A percentile compares a stretch with the other conserved stretches of the same genome.
These are phyloP conservation scores for Amiota mariae DNA, from an alignment of 2,888 invertebrate genomes.

Conservation along the genomic window DNA sequence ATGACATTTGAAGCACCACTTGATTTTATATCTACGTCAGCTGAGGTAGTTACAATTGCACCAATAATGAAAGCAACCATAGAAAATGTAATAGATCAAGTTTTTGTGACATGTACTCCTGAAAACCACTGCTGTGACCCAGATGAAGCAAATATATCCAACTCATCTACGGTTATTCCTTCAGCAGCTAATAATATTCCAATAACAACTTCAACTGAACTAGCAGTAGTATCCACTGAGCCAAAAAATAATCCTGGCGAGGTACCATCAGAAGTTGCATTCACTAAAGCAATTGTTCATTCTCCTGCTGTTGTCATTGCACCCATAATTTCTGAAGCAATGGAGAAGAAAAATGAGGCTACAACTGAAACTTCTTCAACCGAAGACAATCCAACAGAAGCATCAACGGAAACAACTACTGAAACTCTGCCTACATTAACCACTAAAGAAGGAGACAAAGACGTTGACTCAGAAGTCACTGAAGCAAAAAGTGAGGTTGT, in stretches of 20 bases:
- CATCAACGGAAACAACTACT: background rate
- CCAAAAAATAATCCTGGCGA: too few species aligned
- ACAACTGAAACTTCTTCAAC: slow-evolving; percentile 1
- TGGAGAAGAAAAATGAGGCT: background rate
- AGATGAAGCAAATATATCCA: too few species aligned
- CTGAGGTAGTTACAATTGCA: background rate
- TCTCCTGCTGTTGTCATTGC: background rate
- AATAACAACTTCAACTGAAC: background rate
- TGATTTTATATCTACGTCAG: background rate
- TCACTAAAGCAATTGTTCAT: too few species aligned
- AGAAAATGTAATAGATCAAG: too few species aligned
- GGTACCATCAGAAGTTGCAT: background rate
- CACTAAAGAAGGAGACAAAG: too few species aligned
- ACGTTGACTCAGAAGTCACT: too few species aligned
- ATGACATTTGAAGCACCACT: background rate
- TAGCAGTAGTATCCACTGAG: background rate
- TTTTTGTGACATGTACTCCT: too few species aligned
- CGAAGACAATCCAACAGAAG: background rate
- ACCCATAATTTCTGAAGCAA: slow-evolving; percentile 5
- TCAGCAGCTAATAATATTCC: too few species aligned
- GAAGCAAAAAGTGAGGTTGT: too few species aligned
- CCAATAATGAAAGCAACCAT: too few species aligned
- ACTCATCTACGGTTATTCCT: too few species aligned
- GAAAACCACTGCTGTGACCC: too few species aligned
- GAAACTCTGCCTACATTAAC: background rate